Evolutionary conservation across 1,140 invertebrate species (phyloP), one percentile per base, ranked within the genome.

Genomic region (Magallana angulata): DNA sequence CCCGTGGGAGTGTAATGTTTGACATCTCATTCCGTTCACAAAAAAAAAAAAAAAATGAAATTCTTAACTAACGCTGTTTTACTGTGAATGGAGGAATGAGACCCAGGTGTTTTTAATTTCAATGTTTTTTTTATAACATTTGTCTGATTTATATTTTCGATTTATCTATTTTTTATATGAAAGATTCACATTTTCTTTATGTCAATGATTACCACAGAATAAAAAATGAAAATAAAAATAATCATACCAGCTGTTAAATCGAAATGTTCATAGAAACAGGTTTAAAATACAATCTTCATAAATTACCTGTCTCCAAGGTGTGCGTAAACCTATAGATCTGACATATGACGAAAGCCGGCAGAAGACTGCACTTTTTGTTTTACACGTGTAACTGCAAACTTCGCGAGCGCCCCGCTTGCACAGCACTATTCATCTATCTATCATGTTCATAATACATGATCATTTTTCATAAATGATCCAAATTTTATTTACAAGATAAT

Each of bases 351-450:
- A 11, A 24, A 7, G 24, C 24, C 24, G 24, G 12, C 8, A 11
- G 4, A 76, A 76, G 24, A 12, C 68, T 76, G 68, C 68, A 76
- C 68, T 76, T 36, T 76, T 36, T 76, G 68, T 76, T 76, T 76
- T 76, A 76, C 24, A 24, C 68, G 24, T 76, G 68, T 30, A 76
- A 30, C 68, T 76, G 68, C 68, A 76, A 30, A 30, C 68, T 9
- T 30, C 8, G 36, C 68, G 24, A 24, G 12, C 12, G 68, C 12
- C 12, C 68, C n/a, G 24, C 14, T 36, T 36, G 9, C 6, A 12
- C 18, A 30, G 68, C 68, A 76, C 18, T 30, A 12, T 30, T 76
- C 12, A 12, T 12, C 11, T 12, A 76, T 30, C 12, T 24, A 9
- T 76, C 14, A 12, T 76, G 68, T 76, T 18, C 36, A 36, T 76